These are phyloP conservation scores for Aricia agestis DNA, from an alignment of 1,140 invertebrate species.

Conservation along the genomic window DNA sequence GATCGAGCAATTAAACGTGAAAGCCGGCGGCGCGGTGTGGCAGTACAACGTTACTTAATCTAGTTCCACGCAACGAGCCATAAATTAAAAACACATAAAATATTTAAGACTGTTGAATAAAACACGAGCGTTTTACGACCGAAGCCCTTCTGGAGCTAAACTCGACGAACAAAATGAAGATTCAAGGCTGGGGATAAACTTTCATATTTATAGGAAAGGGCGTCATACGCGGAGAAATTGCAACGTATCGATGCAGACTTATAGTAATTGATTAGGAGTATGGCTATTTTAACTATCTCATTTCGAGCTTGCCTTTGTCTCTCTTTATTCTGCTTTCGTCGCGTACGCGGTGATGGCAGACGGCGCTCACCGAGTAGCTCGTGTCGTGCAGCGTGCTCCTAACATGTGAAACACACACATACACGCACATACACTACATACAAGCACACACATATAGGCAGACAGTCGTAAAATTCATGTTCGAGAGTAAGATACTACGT, in stretches of 20 bases:
- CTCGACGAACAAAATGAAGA: background rate
- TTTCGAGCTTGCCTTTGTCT: too few relatives aligned
- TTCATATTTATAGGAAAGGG: too few relatives aligned
- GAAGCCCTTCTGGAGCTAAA: background rate
- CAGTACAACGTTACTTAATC: background rate
- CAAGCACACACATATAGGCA: background rate
- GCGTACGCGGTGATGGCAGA: too few relatives aligned
- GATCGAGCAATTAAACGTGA: background rate
- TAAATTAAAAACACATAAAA: constrained; percentile 1
- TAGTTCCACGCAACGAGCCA: background rate
- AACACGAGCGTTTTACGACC: background rate
- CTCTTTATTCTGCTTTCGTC: too few relatives aligned
- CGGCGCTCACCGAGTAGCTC: background rate
- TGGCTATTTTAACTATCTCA: too few relatives aligned
- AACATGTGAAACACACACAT: background rate
- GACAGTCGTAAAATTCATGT: background rate
- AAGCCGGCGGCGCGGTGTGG: background rate
- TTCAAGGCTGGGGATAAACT: too few relatives aligned
- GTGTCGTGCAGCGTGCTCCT: background rate
- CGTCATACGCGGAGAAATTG: too few relatives aligned
- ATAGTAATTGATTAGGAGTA: too few relatives aligned
- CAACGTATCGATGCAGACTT: too few relatives aligned
- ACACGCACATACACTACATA: background rate
- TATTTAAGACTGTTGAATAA: background rate
- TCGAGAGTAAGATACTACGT: background rate